Evolutionary conservation across 1,140 invertebrate species (phyloP), one percentile per base, ranked within the genome.

Genomic region (Halictus rubicundus): DNA sequence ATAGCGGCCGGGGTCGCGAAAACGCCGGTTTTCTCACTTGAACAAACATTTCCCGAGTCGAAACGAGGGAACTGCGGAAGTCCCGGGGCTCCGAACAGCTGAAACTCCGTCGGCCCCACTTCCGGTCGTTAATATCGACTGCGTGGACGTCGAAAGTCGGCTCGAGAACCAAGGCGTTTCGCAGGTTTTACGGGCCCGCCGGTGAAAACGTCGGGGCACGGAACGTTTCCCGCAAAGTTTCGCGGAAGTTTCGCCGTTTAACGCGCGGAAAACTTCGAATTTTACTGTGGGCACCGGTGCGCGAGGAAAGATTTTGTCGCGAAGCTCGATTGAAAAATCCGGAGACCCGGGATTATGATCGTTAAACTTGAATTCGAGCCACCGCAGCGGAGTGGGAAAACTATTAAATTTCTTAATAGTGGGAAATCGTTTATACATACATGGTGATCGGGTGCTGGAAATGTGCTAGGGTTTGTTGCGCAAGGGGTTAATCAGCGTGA

Each of bases 321-420:
- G 57, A 46, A 57, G 10, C 37, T 61, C 60, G 57, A 72, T 61
- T 72, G 61, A 61, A 42, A 12, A 27, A 57, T 16, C 52, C 14
- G 2, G 14, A 1, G 16, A 42, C 37, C 57, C 10, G 70, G 61
- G 70, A 61, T 72, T 52, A 21, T 72, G 61, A 72, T 72, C 21
- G 25, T 32, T 32, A 32, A 72, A 72, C 23, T 61, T 72, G 61
- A 59, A 72, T 42, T 72, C 57, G 70, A 46, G 23, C 9, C 37
- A 6, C 5, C 4, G n/a, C n/a, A 37, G 5, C 25, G 23, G 37
- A n/a, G n/a, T n/a, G n/a, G n/a, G n/a, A n/a, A n/a, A n/a, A n/a
- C n/a, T n/a, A n/a, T n/a, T n/a, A n/a, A n/a, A n/a, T n/a, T n/a
- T n/a, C n/a, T n/a, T n/a, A n/a, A n/a, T n/a, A n/a, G n/a, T n/a